A percentile compares a stretch with the other conserved stretches of the same genome.
phyloP scores from a whole-genome alignment of 1,140 invertebrate genomes.

The Reticulitermes speratus region DNA sequence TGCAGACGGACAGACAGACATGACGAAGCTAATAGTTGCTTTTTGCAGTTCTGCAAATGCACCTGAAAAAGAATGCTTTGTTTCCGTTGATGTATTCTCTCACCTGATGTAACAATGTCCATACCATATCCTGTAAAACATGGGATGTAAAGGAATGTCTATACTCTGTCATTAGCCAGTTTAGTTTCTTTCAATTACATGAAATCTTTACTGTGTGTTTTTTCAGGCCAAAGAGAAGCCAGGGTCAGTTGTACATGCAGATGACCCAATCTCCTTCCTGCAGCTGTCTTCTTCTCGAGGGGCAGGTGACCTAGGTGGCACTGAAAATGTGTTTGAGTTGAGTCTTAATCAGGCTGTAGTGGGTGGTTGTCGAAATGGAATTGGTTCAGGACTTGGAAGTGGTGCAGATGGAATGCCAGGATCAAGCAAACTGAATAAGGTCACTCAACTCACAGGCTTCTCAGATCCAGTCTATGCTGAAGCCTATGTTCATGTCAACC shows the following conservation, averaged over 20 bases:
- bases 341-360: constrained; percentile 89
- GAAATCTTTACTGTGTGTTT: too few species aligned
- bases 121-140: too few species aligned
- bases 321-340: constrained; percentile 92
- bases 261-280: constrained; percentile 83
- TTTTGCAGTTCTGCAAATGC: too few species aligned
- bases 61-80: too few species aligned
- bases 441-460: constrained; percentile 99
- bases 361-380: constrained; percentile 50
- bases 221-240: constrained; percentile 68
- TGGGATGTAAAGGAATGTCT: too few species aligned
- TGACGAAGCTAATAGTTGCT: too few species aligned
- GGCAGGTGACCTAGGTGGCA: constrained; percentile 66
- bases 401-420: constrained; percentile 51
- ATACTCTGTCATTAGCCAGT: too few species aligned
- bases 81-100: too few species aligned
- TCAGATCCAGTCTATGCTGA: constrained; percentile 99
- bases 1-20: too few species aligned
- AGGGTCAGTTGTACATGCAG: constrained; percentile 72
- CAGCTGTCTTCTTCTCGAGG: constrained; percentile 72
- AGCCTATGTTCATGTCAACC: constrained; percentile 98
- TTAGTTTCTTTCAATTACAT: too few species aligned
- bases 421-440: constrained; percentile 74
- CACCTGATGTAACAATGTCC: too few species aligned
- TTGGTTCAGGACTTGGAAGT: constrained; percentile 48